Evolutionary conservation across 2,113 vertebrate genomes (phyloP).

Genomic region (Crotalus viridis): DNA sequence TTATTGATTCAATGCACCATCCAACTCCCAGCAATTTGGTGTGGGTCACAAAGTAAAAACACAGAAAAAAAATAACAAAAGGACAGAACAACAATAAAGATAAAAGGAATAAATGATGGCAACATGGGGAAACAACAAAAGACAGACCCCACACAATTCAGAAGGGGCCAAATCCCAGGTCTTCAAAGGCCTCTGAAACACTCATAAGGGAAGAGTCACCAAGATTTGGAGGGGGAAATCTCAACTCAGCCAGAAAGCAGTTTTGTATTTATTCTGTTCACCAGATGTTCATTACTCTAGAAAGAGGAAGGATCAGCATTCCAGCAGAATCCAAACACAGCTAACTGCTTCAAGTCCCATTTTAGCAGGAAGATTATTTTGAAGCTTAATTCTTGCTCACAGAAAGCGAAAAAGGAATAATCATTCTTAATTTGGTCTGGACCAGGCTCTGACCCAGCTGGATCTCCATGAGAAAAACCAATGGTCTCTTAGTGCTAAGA

Average conservation of each 20-base stretch:
- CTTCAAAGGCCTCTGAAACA: background rate
- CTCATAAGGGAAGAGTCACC: background rate
- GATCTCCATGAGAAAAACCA: background rate
- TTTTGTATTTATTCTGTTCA: background rate
- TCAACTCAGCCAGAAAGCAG: background rate
- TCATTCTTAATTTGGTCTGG: background rate
- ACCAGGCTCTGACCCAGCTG: background rate
- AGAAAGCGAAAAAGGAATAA: background rate
- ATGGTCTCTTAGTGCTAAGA: background rate
- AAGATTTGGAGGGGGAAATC: background rate
- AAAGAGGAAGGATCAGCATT: background rate
- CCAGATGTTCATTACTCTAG: background rate
- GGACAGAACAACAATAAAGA: background rate
- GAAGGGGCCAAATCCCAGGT: background rate
- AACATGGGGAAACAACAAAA: background rate
- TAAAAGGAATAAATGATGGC: background rate
- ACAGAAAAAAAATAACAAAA: background rate
- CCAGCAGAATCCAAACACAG: background rate
- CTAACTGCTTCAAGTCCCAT: background rate
- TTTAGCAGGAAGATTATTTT: background rate
- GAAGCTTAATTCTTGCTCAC: background rate
- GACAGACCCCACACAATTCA: background rate
- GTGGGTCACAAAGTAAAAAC: background rate
- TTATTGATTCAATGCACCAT: background rate
- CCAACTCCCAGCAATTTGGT: background rate